Percentiles rank a stretch among this genome's conserved stretches.
These are phyloP conservation scores for Lagria hirta DNA, from an alignment of 2,888 invertebrate genomes.

Conservation along the genomic window DNA sequence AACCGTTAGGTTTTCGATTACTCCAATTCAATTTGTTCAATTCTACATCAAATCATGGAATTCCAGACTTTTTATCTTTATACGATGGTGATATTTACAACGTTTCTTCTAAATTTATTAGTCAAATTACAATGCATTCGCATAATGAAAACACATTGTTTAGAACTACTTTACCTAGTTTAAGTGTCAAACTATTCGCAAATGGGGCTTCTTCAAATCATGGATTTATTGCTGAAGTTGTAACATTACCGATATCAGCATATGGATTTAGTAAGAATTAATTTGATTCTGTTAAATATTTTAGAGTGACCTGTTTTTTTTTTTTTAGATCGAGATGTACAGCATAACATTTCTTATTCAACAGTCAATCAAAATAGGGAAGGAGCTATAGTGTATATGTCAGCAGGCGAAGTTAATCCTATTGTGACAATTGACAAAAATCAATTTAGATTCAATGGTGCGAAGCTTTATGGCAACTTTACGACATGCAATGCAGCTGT, in stretches of 20 bases:
- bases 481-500: slow-evolving; percentile 85
- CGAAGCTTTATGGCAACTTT: slow-evolving; percentile 91
- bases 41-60: slow-evolving; percentile 77
- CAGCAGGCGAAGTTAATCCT: slow-evolving; percentile 94
- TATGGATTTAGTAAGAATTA: slow-evolving; percentile 78
- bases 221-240: slow-evolving; percentile 97
- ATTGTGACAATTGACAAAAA: slow-evolving; percentile 84
- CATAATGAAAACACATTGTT: slow-evolving; percentile 74
- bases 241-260: slow-evolving; percentile 89
- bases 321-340: slow-evolving; percentile 79
- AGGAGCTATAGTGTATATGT: slow-evolving; percentile 84
- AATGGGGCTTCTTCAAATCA: slow-evolving; percentile 92
- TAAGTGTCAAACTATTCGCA: slow-evolving; percentile 89
- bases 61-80: slow-evolving; percentile 80
- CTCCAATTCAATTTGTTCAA: slow-evolving; percentile 92
- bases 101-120: slow-evolving; percentile 71
- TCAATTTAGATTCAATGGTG: slow-evolving; percentile 83
- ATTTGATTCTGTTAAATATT: background rate
- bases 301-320: slow-evolving; percentile 10
- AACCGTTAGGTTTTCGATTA: slow-evolving; percentile 86
- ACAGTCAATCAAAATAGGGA: slow-evolving; percentile 78
- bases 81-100: slow-evolving; percentile 95
- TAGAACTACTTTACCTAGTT: slow-evolving; percentile 72
- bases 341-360: slow-evolving; percentile 86
- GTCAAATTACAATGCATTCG: slow-evolving; percentile 71